Conservation (phyloP, 2,888 invertebrate genomes). For the Andricus quercusramuli region DNA sequence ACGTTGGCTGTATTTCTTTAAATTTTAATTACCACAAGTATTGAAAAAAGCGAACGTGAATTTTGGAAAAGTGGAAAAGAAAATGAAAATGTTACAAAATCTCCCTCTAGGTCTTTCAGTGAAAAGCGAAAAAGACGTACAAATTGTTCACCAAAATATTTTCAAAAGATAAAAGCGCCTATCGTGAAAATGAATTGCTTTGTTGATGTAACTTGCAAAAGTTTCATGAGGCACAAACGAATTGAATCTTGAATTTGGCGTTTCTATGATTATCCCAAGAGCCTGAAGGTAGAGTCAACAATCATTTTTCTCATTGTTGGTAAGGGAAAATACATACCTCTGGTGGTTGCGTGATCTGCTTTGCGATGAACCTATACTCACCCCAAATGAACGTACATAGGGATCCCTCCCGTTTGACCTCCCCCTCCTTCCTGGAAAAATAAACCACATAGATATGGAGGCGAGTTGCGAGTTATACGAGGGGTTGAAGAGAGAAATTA, state of each 20-base stretch:
- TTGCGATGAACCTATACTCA: conserved; percentile 26
- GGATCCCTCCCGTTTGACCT: conserved; percentile 14
- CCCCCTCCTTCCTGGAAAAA: conserved; percentile 24
- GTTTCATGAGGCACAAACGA: background rate
- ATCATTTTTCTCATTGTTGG: conserved; percentile 33
- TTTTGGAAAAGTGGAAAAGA: no score
- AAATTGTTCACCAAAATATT: no score
- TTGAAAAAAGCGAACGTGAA: no score
- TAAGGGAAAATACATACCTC: conserved; percentile 37
- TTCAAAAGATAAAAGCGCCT: no score
- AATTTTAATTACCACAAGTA: no score
- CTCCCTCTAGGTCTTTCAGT: no score
- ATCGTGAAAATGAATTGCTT: background rate
- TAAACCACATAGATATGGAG: conserved; percentile 39
- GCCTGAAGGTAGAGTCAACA: conserved; percentile 24
- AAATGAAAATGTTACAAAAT: no score
- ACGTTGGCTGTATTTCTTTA: no score
- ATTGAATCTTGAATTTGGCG: background rate
- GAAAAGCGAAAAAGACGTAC: no score
- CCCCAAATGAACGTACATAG: background rate
- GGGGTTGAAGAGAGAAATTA: conserved; percentile 55
- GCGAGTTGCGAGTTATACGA: conserved; percentile 38
- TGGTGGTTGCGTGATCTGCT: conserved; percentile 35
- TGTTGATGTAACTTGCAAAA: background rate
- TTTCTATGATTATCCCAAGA: conserved; percentile 11